A percentile compares a stretch with the other conserved stretches of the same genome.
Evolutionary conservation across 2,888 invertebrate species (phyloP).

Genomic region (Epistrophe eligans): DNA sequence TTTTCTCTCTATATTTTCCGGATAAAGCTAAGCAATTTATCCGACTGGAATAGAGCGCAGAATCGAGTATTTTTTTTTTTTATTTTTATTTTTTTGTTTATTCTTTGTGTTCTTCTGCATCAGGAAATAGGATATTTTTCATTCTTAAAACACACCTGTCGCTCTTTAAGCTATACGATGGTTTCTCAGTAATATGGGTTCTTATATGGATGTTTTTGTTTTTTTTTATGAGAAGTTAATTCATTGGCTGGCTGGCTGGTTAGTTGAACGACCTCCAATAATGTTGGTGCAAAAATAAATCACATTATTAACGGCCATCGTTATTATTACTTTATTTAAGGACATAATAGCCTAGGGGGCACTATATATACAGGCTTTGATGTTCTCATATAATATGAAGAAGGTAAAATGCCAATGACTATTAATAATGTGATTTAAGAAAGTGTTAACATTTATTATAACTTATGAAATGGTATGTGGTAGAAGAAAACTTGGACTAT

Average conservation of each 20-base stretch:
- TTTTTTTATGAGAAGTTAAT: conserved; percentile 17
- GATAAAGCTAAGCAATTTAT: conserved; percentile 62
- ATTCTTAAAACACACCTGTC: conserved; percentile 48
- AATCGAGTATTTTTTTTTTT: conserved; percentile 27
- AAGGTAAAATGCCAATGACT: not conserved
- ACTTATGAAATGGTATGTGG: not conserved
- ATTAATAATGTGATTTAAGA: conserved; percentile 5
- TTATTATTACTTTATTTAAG: not conserved
- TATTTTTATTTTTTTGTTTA: conserved; percentile 16
- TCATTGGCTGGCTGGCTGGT: conserved; percentile 8
- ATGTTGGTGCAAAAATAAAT: conserved; percentile 26
- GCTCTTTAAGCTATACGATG: conserved; percentile 25
- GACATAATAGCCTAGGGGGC: not conserved
- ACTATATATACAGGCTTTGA: not conserved
- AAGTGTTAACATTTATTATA: conserved; percentile 5
- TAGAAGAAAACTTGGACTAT: not conserved
- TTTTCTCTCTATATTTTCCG: not conserved
- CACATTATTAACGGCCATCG: conserved; percentile 24
- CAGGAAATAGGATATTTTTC: conserved; percentile 22
- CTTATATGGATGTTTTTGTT: not conserved
- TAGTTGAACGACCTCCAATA: conserved; percentile 27
- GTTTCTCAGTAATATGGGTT: conserved; percentile 8
- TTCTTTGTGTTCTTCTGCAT: not conserved
- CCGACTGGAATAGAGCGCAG: conserved; percentile 37
- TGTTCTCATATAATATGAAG: not conserved